Conservation (phyloP, 2,113 vertebrate genomes). For the Hypocryptadius cinnamomeus region DNA sequence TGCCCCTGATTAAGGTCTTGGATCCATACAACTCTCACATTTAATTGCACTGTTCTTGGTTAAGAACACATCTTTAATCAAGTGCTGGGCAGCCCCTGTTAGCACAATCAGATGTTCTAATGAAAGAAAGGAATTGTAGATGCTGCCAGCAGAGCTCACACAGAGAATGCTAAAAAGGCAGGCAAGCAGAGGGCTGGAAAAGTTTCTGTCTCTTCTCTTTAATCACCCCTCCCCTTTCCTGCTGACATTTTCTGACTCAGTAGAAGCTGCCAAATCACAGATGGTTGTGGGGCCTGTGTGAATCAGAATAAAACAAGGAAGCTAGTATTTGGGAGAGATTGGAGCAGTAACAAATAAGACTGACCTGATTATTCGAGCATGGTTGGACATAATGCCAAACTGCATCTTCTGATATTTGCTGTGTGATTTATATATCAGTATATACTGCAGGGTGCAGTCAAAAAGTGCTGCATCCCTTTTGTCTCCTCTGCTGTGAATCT, state of each 20-base stretch:
- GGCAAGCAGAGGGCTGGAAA: background rate
- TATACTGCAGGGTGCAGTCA: background rate
- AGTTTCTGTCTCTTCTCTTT: conserved; percentile 26
- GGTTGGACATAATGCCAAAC: background rate
- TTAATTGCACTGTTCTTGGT: background rate
- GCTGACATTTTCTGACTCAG: conserved; percentile 12
- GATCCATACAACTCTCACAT: background rate
- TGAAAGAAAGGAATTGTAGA: conserved; percentile 3
- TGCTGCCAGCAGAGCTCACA: conserved; percentile 28
- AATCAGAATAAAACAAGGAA: conserved; percentile 30
- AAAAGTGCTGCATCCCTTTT: background rate
- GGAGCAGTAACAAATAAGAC: conserved; percentile 19
- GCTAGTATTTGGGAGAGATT: conserved; percentile 14
- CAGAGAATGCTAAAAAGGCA: background rate
- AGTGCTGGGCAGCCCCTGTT: background rate
- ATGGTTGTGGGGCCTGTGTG: background rate
- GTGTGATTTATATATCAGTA: background rate
- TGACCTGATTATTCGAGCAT: conserved; percentile 24
- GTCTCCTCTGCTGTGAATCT: background rate
- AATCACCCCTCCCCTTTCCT: background rate
- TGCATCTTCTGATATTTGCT: background rate
- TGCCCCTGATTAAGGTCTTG: background rate
- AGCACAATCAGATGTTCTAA: background rate
- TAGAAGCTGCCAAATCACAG: conserved; percentile 36
- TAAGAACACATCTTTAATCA: conserved; percentile 2